Base-by-base conservation (phyloP, 2,113 vertebrate species). In the Boulengeromyrus knoepffleri region DNA sequence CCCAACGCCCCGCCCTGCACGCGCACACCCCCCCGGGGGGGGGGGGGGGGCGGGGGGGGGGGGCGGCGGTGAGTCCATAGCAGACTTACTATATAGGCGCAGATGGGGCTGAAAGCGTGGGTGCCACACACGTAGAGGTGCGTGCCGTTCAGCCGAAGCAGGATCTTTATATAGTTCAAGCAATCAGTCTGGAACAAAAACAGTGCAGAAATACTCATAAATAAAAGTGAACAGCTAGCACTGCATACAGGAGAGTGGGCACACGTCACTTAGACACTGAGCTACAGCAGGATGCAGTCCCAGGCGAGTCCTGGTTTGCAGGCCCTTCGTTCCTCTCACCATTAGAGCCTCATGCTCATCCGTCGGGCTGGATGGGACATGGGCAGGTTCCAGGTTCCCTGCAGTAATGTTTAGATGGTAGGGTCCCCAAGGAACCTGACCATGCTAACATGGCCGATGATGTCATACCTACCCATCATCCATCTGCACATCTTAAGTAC, bases 141-240 rank as follows among this genome's bases (percentile, higher is more conserved):
- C 91, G 96, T 99, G 93, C 94, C 95, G 94, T 99, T 99, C 91
- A 98, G 91, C 0, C 91, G 96, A 49, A 99, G 94, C 87, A 99
- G 95, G 92, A 99, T 97, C 96, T 99, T 99, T 95, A 99, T 95
- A 94, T 99, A 99, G 95, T 99, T 99, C 95, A 99, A 98, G 93
- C 98, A 99, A 93, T 99, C 98, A 0, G 95, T 97, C 98, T 99
- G 93, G 24, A 87, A 39, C 36, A 13, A 52, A 93, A 91, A 93
- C 83, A 85, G 42, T 47, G 39, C 0, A 47, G 42, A 45, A 45
- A n/a, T 47, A 24, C 21, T 13, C 17, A 12, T 47, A 47, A 24
- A 85, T 80, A 42, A 6, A 42, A 80, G 62, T 31, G 31, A 80
- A 42, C 13, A n/a, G 31, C 17, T 42, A 80, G 5, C 17, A 42